Evolutionary conservation across 1,140 invertebrate species (phyloP), one percentile per base, ranked within the genome.

Genomic region (Andricus grossulariae): DNA sequence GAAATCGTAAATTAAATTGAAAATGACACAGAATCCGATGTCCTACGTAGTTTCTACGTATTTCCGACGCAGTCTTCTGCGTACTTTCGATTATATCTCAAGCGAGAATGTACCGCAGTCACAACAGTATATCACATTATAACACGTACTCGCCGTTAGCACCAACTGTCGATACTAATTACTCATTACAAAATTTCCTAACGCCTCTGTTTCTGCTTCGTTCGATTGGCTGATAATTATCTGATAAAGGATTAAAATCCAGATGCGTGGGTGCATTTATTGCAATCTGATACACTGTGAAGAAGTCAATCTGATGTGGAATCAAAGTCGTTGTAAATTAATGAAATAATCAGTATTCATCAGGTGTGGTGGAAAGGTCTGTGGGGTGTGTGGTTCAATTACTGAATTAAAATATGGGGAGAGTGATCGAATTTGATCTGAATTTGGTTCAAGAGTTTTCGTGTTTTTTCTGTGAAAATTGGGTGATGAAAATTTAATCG

Each of bases 221-320:
- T 66, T 66, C 12, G 2, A 32, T 15, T 32, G 12, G 21, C 1
- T 66, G 13, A 66, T 66, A 16, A 6, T 66, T 66, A 66, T 32
- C 57, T 39, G 57, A 66, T 66, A 66, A 66, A 66, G 39, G 25
- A 66, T 66, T 66, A 21, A 66, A 66, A 66, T 66, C 16, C 57
- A 66, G 57, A 66, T 25, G 8, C 39, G 39, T 32, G 16, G 11
- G 4, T 66, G 21, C 32, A 66, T 66, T 66, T 66, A 66, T 25
- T 11, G 19, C 16, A 4, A 66, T 66, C 57, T 66, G 57, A 39
- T 66, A 66, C 25, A 16, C 12, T 4, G 25, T 32, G 12, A 25
- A 66, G 12, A 66, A 66, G 25, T 6, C 57, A 32, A 16, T 25
- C 21, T 15, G 15, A 15, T 66, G 25, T 66, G 10, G 19, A 66